Evolutionary conservation across 2,797 vertebrate genomes (phyloP), one percentile per base, ranked within the genome.

Genomic region (Argyrosomus regius): DNA sequence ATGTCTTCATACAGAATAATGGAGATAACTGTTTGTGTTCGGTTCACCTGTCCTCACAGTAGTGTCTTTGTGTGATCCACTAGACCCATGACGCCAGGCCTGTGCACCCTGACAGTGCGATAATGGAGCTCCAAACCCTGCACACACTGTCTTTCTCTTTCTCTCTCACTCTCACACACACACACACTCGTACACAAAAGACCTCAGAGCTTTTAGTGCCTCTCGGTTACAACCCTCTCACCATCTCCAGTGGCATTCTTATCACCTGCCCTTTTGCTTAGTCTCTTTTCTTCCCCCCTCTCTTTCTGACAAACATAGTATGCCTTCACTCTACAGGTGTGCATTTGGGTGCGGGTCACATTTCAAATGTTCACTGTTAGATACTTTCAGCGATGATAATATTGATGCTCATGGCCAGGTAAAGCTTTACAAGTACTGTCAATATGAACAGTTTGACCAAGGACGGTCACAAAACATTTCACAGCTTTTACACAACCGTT

Each of bases 11-110:
- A 48, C 66, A 71, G 79, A 61, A 67, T 24, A 56, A 59, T 48
- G 59, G 22, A 54, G 81, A 65, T 57, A 17, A 64, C 48, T 67
- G 77, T 72, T 76, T 58, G 81, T 56, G 85, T 75, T 50, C 12
- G 67, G 52, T 56, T 81, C 84, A 78, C 84, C 86, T 76, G 79
- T 83, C 80, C 84, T 91, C 76, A 92, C 84, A 91, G 91, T 89
- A 6, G 77, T 59, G 78, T 88, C 71, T 92, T 95, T 96, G 95
- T 96, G 76, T 61, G 45, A 54, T 81, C 87, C 92, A 83, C 77
- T 73, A 92, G 89, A 94, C 90, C 93, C 88, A 82, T 83, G 88
- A 95, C 88, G 84, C 92, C 93, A 92, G 88, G 92, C 78, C 63
- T 84, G 65, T 80, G 85, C 83, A 90, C 85, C 46, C 85, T 89